phyloP scores from a whole-genome alignment of 2,797 vertebrate genomes.

The Microcaecilia unicolor region DNA sequence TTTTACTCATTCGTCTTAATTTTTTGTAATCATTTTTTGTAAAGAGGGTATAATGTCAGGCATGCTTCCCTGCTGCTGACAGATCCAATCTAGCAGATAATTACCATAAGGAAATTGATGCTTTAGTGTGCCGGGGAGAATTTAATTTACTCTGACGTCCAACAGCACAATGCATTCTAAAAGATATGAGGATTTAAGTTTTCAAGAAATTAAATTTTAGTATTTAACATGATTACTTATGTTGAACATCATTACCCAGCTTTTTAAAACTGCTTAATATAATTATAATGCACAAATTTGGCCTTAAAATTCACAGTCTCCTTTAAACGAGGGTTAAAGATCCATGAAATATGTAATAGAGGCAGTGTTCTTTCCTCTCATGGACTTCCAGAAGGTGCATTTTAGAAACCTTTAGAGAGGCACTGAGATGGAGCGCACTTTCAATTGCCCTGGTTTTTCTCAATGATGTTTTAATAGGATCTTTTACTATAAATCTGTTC shows the following conservation, averaged over 20 bases:
- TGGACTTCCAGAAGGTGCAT: constrained; percentile 29
- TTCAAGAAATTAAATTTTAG: constrained; percentile 93
- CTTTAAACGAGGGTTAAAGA: constrained; percentile 84
- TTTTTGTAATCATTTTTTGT: constrained; percentile 93
- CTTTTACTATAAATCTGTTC: constrained; percentile 13
- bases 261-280: constrained; percentile 88
- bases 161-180: constrained; percentile 93
- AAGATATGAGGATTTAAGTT: constrained; percentile 89
- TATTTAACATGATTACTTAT: constrained; percentile 98
- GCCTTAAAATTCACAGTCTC: constrained; percentile 59
- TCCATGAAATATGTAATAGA: constrained; percentile 80
- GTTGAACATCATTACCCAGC: constrained; percentile 84
- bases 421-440: constrained; percentile 3
- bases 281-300: constrained; percentile 82
- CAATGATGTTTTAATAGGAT: constrained; percentile 28
- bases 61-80: constrained; percentile 95
- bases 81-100: constrained; percentile 99
- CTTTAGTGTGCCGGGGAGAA: constrained; percentile 95
- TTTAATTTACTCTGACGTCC: constrained; percentile 99
- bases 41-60: constrained; percentile 98
- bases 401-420: constrained; percentile 20
- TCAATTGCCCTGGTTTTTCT: constrained; percentile 19
- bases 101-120: constrained; percentile 99
- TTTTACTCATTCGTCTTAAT: constrained; percentile 95
- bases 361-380: constrained; percentile 18